A percentile compares a stretch with the other conserved stretches of the same genome.
phyloP scores from a whole-genome alignment of 2,113 vertebrate genomes.

The Zosterops pallidus region DNA sequence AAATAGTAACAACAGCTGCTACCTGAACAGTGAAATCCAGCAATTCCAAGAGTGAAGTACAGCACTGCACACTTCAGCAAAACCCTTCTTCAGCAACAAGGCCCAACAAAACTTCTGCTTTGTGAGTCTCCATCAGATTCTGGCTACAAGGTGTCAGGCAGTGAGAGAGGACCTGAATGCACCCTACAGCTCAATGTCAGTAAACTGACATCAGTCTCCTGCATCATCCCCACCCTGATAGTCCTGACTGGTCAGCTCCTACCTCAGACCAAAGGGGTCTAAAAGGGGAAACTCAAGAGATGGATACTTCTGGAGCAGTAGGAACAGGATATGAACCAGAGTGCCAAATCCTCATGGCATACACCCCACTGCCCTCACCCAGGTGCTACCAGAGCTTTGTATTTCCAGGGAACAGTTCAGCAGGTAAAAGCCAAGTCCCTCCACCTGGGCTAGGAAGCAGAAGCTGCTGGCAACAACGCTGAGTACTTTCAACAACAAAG shows the following conservation, averaged over 20 bases:
- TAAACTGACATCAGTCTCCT: neutral
- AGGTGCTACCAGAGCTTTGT: neutral
- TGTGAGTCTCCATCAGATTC: neutral
- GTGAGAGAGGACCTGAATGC: neutral
- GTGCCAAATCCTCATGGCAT: neutral
- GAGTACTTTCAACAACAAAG: neutral
- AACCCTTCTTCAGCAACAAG: neutral
- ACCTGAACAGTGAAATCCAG: neutral
- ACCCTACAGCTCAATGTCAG: fast-evolving
- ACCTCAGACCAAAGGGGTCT: neutral
- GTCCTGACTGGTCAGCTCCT: neutral
- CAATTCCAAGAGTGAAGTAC: neutral
- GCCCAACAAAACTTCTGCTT: neutral
- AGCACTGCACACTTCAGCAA: neutral
- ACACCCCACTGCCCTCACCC: neutral
- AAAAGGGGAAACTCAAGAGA: neutral
- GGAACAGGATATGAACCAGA: neutral
- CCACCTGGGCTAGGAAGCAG: neutral
- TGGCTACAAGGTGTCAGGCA: neutral
- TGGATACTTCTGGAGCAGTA: neutral
- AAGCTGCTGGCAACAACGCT: neutral
- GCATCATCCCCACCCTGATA: neutral
- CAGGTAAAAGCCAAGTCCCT: neutral
- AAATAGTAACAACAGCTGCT: neutral
- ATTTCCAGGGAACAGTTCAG: neutral